phyloP scores from a whole-genome alignment of 1,140 invertebrate genomes.

The Zaprionus davidi region DNA sequence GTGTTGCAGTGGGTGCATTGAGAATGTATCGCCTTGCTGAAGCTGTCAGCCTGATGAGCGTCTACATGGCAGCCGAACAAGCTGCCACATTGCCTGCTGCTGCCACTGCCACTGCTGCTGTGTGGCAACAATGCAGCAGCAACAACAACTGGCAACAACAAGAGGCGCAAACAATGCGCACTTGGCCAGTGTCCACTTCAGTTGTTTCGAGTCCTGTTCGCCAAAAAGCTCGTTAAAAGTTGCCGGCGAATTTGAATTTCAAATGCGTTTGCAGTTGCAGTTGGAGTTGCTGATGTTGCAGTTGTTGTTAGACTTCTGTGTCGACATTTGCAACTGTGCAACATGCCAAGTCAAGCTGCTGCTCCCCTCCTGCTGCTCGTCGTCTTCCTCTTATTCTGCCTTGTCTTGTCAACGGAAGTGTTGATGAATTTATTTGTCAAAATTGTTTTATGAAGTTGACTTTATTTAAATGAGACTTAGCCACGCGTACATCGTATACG shows the following conservation, averaged over 20 bases:
- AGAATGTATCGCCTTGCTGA: conserved; percentile 70
- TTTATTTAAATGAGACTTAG: conserved; percentile 49
- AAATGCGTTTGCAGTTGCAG: conserved; percentile 62
- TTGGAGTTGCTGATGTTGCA: conserved; percentile 36
- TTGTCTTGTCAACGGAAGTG: conserved; percentile 73
- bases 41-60: conserved; percentile 76
- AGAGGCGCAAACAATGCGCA: conserved; percentile 5
- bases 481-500: background rate
- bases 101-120: conserved; percentile 28
- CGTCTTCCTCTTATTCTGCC: background rate
- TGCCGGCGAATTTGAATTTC: conserved; percentile 71
- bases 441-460: conserved; percentile 68
- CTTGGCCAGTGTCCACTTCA: conserved; percentile 4
- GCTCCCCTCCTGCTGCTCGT: background rate
- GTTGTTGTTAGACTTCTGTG: conserved; percentile 41
- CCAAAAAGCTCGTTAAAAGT: conserved; percentile 66
- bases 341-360: conserved; percentile 16
- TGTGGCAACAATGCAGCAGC: conserved; percentile 18
- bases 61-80: conserved; percentile 69
- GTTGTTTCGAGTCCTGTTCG: conserved; percentile 40
- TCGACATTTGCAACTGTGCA: conserved; percentile 51
- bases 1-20: conserved; percentile 48
- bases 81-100: conserved; percentile 23
- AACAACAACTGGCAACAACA: conserved; percentile 2
- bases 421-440: conserved; percentile 83